Evolutionary conservation across 2,888 invertebrate genomes (phyloP).

Genomic region (Epicampocera succincta): DNA sequence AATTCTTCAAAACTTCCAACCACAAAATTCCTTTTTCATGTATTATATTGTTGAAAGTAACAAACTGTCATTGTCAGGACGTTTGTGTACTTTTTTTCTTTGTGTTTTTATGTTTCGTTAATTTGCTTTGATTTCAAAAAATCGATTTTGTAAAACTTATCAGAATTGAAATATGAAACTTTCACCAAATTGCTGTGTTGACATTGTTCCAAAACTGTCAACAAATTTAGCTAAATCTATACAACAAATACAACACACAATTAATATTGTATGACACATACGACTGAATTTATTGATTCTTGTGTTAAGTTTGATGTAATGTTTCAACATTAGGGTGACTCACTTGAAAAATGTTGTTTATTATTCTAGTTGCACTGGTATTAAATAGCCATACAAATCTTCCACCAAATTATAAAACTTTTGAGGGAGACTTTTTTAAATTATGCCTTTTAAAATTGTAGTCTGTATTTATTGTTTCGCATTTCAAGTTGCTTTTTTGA

Average conservation of each 20-base stretch:
- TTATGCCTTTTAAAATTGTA: too few species aligned
- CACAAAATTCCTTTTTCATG: too few species aligned
- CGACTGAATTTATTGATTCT: slow-evolving; percentile 43
- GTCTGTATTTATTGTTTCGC: too few species aligned
- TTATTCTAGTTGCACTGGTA: too few species aligned
- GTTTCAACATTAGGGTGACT: background rate
- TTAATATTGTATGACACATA: slow-evolving; percentile 41
- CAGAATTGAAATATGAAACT: slow-evolving; percentile 32
- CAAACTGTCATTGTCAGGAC: too few species aligned
- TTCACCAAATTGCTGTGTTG: slow-evolving; percentile 7
- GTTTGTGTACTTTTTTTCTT: too few species aligned
- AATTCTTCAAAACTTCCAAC: too few species aligned
- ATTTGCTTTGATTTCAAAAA: slow-evolving; percentile 2
- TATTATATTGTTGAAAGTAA: too few species aligned
- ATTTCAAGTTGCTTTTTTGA: too few species aligned
- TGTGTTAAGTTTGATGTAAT: background rate
- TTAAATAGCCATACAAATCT: too few species aligned
- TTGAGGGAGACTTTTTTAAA: too few species aligned
- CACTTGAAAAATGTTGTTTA: background rate
- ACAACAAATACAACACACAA: slow-evolving; percentile 14
- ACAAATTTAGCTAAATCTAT: slow-evolving; percentile 21
- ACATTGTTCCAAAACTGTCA: slow-evolving; percentile 39
- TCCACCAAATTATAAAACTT: too few species aligned
- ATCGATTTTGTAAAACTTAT: slow-evolving; percentile 7
- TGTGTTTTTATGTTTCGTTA: background rate